Evolutionary conservation across 2,113 vertebrate species (phyloP).

Genomic region (Rissa tridactyla): DNA sequence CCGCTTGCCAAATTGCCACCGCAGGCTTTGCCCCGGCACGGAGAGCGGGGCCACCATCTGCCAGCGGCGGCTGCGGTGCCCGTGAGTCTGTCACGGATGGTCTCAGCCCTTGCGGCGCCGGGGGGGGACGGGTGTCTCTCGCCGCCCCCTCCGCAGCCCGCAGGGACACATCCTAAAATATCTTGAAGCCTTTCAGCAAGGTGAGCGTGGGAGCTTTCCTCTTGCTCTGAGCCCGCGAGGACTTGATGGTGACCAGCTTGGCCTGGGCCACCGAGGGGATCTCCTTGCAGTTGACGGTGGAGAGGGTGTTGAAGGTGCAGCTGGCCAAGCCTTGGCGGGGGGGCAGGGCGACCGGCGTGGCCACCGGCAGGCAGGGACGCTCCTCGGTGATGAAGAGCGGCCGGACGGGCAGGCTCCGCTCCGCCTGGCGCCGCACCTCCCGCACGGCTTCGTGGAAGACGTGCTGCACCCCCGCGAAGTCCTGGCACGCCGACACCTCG

Average conservation of each 20-base stretch:
- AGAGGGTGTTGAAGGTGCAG: conserved; percentile 76
- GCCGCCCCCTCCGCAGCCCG: not conserved
- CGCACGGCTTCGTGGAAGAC: conserved; percentile 86
- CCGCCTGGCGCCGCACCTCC: conserved; percentile 74
- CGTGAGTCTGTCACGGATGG: rapidly evolving
- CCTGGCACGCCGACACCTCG: conserved; percentile 87
- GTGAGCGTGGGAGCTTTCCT: conserved; percentile 87
- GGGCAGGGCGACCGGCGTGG: conserved; percentile 1
- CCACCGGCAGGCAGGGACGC: conserved; percentile 61
- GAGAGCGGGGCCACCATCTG: rapidly evolving
- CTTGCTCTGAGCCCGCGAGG: conserved; percentile 90
- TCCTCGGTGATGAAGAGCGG: conserved; percentile 83
- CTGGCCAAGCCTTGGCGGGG: conserved; percentile 70
- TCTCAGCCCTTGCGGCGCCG: not conserved
- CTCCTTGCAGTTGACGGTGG: conserved; percentile 83
- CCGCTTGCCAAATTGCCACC: not conserved
- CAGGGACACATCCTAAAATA: conserved; percentile 75
- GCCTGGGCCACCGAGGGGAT: conserved; percentile 87
- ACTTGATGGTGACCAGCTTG: conserved; percentile 90
- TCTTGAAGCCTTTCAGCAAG: conserved; percentile 92
- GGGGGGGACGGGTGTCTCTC: not conserved
- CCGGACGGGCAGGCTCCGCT: conserved; percentile 44
- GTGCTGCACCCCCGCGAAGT: conserved; percentile 80
- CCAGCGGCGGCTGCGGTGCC: not conserved
- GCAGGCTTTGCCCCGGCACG: rapidly evolving